These are phyloP conservation scores for Pocillopora grandis DNA, from an alignment of 92 coral and sea anemone genomes.

Conservation along the genomic window DNA sequence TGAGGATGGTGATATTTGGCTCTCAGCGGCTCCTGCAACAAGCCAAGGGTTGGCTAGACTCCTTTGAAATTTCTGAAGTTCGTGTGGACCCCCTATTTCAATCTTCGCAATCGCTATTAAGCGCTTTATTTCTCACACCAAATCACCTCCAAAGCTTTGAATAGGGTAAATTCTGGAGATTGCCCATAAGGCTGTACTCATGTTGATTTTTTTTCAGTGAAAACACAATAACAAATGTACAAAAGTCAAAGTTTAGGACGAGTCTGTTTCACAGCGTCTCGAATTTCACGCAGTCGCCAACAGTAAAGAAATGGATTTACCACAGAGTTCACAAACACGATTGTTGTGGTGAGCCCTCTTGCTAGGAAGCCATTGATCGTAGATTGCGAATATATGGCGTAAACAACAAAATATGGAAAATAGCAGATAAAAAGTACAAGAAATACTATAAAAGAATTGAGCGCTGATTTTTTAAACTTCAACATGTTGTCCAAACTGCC, in stretches of 20 bases:
- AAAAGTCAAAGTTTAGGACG: background rate
- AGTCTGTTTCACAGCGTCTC: background rate
- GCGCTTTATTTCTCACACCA: too few species aligned
- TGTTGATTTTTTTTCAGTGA: too few species aligned
- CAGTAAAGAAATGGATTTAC: conserved; percentile 19
- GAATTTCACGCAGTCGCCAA: background rate
- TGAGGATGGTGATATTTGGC: too few species aligned
- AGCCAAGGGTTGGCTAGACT: too few species aligned
- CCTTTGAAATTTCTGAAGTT: too few species aligned
- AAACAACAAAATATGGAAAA: conserved; percentile 1
- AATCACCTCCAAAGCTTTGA: too few species aligned
- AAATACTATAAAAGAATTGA: conserved; percentile 14
- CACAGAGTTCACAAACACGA: conserved; percentile 5
- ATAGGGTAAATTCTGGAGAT: too few species aligned
- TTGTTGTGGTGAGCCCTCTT: background rate
- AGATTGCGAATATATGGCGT: background rate
- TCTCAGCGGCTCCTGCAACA: too few species aligned
- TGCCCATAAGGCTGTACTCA: too few species aligned
- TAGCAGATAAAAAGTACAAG: conserved; percentile 14
- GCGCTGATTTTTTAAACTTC: background rate
- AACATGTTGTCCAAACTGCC: background rate
- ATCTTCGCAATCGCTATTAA: too few species aligned
- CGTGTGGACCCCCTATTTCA: too few species aligned
- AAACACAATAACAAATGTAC: too few species aligned
- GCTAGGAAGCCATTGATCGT: background rate